Percentiles rank a stretch among this genome's conserved stretches.
phyloP scores from a whole-genome alignment of 23 tunicate species.

The Phallusia fumigata region DNA sequence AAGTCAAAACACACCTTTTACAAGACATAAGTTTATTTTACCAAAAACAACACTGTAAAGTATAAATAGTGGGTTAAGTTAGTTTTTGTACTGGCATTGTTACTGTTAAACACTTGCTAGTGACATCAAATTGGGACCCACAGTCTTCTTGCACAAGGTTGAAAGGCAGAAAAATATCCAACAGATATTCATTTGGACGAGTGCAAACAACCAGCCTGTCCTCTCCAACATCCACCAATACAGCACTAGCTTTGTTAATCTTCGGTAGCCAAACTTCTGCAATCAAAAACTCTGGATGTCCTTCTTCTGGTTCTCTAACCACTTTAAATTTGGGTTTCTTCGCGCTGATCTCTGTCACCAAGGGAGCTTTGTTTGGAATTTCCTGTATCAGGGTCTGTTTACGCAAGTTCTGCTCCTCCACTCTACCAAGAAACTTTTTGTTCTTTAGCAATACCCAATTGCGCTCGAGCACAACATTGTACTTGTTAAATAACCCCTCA shows the following conservation, averaged over 20 bases:
- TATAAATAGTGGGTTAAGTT: background rate
- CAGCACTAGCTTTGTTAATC: conserved; percentile 46
- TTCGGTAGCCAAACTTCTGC: conserved; percentile 76
- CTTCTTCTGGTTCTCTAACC: conserved; percentile 61
- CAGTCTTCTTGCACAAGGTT: conserved; percentile 74
- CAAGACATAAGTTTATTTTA: no score
- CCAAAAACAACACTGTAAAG: no score
- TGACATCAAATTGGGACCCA: conserved; percentile 84
- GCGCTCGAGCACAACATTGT: conserved; percentile 65
- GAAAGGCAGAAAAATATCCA: conserved; percentile 78
- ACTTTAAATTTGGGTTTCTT: conserved; percentile 64
- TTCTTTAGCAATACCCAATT: conserved; percentile 72
- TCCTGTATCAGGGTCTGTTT: conserved; percentile 73
- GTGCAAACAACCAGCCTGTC: conserved; percentile 79
- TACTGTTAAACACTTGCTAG: conserved; percentile 45
- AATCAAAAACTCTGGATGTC: conserved; percentile 66
- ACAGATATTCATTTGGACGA: conserved; percentile 58
- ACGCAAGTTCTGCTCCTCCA: conserved; percentile 71
- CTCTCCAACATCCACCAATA: conserved; percentile 85
- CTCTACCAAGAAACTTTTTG: conserved; percentile 76
- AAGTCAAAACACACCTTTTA: no score
- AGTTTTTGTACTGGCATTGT: conserved; percentile 76
- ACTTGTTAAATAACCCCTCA: conserved; percentile 61
- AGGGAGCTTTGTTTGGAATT: conserved; percentile 30
- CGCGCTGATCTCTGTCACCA: conserved; percentile 16